phyloP scores from a whole-genome alignment of 1,140 invertebrate genomes.

The Meloidogyne hapla region DNA sequence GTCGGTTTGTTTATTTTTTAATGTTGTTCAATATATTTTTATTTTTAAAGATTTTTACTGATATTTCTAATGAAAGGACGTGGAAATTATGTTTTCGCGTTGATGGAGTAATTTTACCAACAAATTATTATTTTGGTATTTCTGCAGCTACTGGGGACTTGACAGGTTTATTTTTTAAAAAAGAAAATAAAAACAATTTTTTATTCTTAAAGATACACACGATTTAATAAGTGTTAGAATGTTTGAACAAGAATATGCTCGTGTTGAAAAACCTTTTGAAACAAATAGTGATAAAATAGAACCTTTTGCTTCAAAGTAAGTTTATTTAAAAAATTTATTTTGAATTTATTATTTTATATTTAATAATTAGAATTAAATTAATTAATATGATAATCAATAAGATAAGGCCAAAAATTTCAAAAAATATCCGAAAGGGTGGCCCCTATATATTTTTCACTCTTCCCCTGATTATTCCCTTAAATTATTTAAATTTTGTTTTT shows the following conservation, averaged over 20 bases:
- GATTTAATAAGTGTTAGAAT: slow-evolving; percentile 80
- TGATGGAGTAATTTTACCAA: slow-evolving; percentile 83
- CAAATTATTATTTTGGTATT: slow-evolving; percentile 89
- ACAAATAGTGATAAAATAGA: slow-evolving; percentile 48
- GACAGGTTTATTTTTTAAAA: slow-evolving; percentile 65
- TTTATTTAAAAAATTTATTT: not conserved
- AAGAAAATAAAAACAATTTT: slow-evolving; percentile 36
- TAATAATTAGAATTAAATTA: too few species aligned
- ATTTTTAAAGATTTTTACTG: slow-evolving; percentile 57
- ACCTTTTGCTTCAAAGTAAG: slow-evolving; percentile 53
- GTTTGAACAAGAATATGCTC: slow-evolving; percentile 63
- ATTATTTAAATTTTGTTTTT: too few species aligned
- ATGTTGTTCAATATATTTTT: slow-evolving; percentile 8
- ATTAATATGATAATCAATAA: too few species aligned
- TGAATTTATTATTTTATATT: not conserved
- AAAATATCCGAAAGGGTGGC: too few species aligned
- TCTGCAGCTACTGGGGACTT: slow-evolving; percentile 93
- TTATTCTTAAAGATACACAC: slow-evolving; percentile 77
- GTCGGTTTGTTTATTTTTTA: slow-evolving; percentile 69
- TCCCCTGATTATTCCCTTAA: too few species aligned
- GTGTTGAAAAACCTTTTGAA: slow-evolving; percentile 54
- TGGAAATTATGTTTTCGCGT: slow-evolving; percentile 93
- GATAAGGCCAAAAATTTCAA: too few species aligned
- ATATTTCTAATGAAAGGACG: slow-evolving; percentile 77
- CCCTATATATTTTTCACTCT: too few species aligned